These are phyloP conservation scores for Cygnus buccinator DNA, from an alignment of 2,113 vertebrate genomes.

Conservation along the genomic window DNA sequence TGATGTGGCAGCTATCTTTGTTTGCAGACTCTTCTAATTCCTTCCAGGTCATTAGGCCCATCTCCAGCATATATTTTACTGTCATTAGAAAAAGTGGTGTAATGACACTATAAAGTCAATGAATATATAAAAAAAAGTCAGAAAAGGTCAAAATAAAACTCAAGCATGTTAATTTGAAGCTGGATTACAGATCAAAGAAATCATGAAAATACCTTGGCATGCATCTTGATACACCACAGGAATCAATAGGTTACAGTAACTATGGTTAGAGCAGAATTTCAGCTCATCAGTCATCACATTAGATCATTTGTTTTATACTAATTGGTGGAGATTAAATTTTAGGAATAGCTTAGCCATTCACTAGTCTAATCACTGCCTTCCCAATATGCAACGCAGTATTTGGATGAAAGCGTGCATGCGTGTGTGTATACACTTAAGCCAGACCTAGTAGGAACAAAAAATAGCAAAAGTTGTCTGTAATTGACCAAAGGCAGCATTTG, in stretches of 20 bases:
- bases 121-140: background rate
- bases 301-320: background rate
- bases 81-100: constrained; percentile 66
- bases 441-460: background rate
- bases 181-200: constrained; percentile 20
- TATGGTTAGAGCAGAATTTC: background rate
- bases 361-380: background rate
- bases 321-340: background rate
- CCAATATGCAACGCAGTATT: fast-evolving
- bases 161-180: background rate
- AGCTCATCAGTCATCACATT: background rate
- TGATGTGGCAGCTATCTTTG: constrained; percentile 70
- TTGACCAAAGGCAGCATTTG: background rate
- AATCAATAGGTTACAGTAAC: background rate
- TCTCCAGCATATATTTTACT: constrained; percentile 68
- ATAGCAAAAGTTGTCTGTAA: background rate
- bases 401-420: fast-evolving
- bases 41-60: constrained; percentile 76
- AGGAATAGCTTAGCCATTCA: background rate
- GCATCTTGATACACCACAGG: background rate
- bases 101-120: constrained; percentile 61
- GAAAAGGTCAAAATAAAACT: constrained; percentile 39
- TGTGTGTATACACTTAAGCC: background rate
- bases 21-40: constrained; percentile 73
- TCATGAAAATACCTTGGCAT: background rate